phyloP scores from a whole-genome alignment of 1,140 invertebrate species.

The Lasioglossum albipes region DNA sequence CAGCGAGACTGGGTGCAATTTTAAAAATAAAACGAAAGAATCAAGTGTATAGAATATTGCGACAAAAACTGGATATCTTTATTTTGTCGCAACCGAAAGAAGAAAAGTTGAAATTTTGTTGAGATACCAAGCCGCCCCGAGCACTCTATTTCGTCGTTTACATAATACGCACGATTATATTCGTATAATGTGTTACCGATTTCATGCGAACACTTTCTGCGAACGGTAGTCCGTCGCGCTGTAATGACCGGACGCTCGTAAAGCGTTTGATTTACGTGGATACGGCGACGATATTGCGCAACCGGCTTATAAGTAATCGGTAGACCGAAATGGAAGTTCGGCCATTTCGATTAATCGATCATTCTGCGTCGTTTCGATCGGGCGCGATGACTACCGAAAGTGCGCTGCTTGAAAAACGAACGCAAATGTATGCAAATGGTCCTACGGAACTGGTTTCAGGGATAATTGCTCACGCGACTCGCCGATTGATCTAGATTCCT shows the following conservation, averaged over 20 bases:
- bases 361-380: not conserved
- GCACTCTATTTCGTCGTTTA: no score
- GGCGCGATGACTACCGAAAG: not conserved
- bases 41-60: no score
- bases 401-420: not conserved
- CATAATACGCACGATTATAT: no score
- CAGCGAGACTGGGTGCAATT: no score
- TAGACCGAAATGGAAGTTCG: not conserved
- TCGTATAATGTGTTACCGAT: no score
- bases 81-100: no score
- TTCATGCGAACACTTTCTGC: no score
- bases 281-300: not conserved
- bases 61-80: no score
- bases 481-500: constrained; percentile 26
- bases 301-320: not conserved
- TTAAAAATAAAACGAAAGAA: no score
- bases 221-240: no score
- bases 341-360: not conserved
- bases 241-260: not conserved
- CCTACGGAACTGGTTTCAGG: constrained; percentile 3
- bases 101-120: no score
- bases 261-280: not conserved
- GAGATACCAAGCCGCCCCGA: no score
- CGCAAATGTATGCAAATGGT: constrained; percentile 3
- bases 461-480: constrained; percentile 12